Conservation (phyloP, 2,888 invertebrate genomes). For the Mactromeris polynyma region DNA sequence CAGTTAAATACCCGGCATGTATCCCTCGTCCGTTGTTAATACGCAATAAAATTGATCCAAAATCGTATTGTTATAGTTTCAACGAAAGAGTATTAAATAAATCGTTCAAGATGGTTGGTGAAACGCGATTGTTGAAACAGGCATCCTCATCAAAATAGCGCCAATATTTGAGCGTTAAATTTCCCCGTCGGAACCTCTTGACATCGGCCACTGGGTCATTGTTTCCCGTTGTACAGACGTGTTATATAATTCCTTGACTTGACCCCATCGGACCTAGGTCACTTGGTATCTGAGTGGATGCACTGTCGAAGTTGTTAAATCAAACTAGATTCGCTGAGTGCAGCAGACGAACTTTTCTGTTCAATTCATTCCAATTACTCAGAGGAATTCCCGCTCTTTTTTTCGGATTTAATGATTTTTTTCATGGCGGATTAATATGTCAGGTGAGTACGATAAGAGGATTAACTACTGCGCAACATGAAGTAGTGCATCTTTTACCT, state of each 20-base stretch:
- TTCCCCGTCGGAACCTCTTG: slow-evolving; percentile 49
- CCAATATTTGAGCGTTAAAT: slow-evolving; percentile 12
- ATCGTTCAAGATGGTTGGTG: background rate
- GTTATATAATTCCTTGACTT: slow-evolving; percentile 63
- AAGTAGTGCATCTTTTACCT: slow-evolving; percentile 2
- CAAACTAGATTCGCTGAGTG: slow-evolving; percentile 15
- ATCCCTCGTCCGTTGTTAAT: too few relatives aligned
- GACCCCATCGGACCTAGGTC: slow-evolving; percentile 57
- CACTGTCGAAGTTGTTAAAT: slow-evolving; percentile 5
- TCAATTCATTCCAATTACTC: slow-evolving; percentile 21
- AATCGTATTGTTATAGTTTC: too few relatives aligned
- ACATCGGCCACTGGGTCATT: slow-evolving; percentile 63
- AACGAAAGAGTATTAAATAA: too few relatives aligned
- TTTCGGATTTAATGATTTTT: slow-evolving; percentile 43
- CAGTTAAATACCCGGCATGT: too few relatives aligned
- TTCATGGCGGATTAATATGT: slow-evolving; percentile 61
- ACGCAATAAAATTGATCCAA: too few relatives aligned
- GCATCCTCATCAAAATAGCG: background rate
- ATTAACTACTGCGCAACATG: background rate
- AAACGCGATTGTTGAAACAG: background rate
- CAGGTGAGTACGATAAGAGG: slow-evolving; percentile 37
- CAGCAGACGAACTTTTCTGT: slow-evolving; percentile 39
- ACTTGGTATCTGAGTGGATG: slow-evolving; percentile 23
- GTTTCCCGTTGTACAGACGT: slow-evolving; percentile 48
- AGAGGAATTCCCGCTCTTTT: slow-evolving; percentile 27